phyloP scores from a whole-genome alignment of 2,113 vertebrate species.

The Microtus richardsoni region DNA sequence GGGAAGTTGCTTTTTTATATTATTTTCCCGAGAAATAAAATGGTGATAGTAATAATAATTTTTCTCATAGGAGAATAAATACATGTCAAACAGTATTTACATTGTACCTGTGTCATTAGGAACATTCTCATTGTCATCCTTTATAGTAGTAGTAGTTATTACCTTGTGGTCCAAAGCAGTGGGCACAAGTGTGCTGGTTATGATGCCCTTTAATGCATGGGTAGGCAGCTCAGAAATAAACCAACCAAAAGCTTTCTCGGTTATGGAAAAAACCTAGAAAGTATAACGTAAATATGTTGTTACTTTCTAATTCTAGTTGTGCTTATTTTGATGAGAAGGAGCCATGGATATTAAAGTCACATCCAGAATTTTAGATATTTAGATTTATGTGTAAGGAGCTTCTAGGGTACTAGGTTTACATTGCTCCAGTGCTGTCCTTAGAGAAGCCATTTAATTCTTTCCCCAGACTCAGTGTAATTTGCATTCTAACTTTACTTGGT shows the following conservation, averaged over 20 bases:
- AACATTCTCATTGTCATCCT: neutral
- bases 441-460: neutral
- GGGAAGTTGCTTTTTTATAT: neutral
- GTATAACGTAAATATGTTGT: neutral
- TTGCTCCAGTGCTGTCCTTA: neutral
- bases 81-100: neutral
- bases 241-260: neutral
- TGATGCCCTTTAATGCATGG: neutral
- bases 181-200: neutral
- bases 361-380: no score
- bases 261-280: neutral
- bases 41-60: neutral
- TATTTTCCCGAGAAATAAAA: neutral
- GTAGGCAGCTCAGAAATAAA: neutral
- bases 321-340: constrained; percentile 24
- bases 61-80: neutral
- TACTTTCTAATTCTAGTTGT: constrained; percentile 40
- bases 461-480: neutral
- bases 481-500: neutral
- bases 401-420: neutral
- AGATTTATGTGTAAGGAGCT: neutral
- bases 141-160: neutral
- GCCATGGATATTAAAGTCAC: neutral
- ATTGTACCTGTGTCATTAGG: neutral
- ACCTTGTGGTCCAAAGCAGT: neutral